Evolutionary conservation across 2,888 invertebrate genomes (phyloP).

Genomic region (Spodoptera exigua): DNA sequence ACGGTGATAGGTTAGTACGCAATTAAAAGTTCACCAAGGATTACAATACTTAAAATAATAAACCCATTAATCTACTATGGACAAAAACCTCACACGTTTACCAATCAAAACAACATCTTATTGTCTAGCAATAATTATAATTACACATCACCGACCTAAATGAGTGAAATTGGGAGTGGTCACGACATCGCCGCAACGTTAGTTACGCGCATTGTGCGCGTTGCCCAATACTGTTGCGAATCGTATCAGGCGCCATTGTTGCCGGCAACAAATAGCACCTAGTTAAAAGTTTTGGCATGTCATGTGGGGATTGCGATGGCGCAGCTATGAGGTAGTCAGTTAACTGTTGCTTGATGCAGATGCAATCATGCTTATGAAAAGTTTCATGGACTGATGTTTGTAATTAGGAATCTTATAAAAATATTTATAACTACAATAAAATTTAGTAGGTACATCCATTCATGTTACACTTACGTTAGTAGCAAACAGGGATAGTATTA

Average conservation of each 20-base stretch:
- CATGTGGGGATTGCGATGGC: slow-evolving; percentile 37
- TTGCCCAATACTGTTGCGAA: slow-evolving; percentile 48
- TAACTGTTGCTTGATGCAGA: background rate
- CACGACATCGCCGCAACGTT: slow-evolving; percentile 26
- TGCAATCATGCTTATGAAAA: no score
- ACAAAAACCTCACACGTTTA: background rate
- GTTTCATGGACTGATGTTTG: no score
- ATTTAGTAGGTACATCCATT: no score
- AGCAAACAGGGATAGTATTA: no score
- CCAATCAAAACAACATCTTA: background rate
- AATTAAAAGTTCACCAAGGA: no score
- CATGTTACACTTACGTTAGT: no score
- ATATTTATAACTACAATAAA: no score
- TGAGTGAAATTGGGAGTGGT: slow-evolving; percentile 54
- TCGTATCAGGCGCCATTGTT: slow-evolving; percentile 46
- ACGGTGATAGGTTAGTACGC: no score
- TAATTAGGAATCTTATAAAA: no score
- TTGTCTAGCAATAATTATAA: slow-evolving; percentile 18
- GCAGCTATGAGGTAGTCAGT: background rate
- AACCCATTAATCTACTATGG: no score
- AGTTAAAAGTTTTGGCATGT: slow-evolving; percentile 53
- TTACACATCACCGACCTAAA: slow-evolving; percentile 30
- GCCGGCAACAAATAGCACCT: slow-evolving; percentile 24
- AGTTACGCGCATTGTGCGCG: slow-evolving; percentile 35
- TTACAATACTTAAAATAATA: no score